These are phyloP conservation scores for Todiramphus saurophagus DNA, from an alignment of 2,113 vertebrate species.

Conservation along the genomic window DNA sequence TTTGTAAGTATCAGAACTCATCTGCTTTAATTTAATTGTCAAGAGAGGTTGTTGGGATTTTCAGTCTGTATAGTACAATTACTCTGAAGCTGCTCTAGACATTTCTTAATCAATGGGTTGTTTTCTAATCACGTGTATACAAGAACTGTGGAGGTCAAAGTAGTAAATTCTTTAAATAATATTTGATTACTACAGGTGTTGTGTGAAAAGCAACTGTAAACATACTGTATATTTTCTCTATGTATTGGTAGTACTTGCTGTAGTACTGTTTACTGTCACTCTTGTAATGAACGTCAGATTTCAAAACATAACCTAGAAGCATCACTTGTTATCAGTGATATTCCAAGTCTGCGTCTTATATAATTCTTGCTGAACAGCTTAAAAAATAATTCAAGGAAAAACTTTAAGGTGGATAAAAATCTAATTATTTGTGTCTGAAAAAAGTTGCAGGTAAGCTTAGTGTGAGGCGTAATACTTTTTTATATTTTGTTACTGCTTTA, in stretches of 20 bases:
- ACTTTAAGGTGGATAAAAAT: not conserved
- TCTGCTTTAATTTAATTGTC: not conserved
- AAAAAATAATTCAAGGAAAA: slow-evolving; percentile 2
- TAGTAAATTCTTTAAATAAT: not conserved
- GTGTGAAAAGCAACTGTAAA: not conserved
- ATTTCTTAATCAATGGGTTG: not conserved
- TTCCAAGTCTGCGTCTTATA: not conserved
- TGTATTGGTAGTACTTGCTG: not conserved
- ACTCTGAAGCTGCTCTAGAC: not conserved
- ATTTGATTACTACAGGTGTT: not conserved
- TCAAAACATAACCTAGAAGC: not conserved
- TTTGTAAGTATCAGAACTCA: not conserved
- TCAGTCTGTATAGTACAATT: not conserved
- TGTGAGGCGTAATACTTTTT: not conserved
- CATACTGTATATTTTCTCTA: not conserved
- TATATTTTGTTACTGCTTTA: not conserved
- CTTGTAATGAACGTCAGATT: not conserved
- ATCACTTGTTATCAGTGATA: not conserved
- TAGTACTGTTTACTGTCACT: not conserved
- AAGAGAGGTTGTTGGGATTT: not conserved
- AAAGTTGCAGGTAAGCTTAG: not conserved
- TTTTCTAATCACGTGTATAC: not conserved
- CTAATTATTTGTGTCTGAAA: slow-evolving; percentile 17
- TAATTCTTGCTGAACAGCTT: slow-evolving; percentile 21
- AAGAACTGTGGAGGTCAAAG: not conserved